Percentiles rank a stretch among this genome's conserved stretches.
Conservation (phyloP, 2,888 invertebrate species). For the Drosophila mimetica region DNA sequence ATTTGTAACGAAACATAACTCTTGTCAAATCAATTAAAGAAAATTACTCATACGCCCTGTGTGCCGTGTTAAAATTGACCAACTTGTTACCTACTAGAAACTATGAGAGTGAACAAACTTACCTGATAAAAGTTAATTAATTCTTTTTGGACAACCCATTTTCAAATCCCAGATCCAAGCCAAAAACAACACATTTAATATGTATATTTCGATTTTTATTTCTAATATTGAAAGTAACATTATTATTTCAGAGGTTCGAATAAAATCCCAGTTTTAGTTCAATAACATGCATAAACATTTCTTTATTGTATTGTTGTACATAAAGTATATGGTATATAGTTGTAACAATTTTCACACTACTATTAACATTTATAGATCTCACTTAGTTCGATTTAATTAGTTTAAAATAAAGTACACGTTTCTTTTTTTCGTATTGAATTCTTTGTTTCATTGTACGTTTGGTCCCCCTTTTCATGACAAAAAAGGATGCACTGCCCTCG, state of each 20-base stretch:
- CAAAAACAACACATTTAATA: background rate
- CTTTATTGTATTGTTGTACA: conserved; percentile 64
- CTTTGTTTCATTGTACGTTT: conserved; percentile 56
- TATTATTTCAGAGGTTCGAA: conserved; percentile 3
- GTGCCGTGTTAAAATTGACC: no score
- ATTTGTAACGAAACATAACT: background rate
- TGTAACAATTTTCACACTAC: conserved; percentile 65
- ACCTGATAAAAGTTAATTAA: no score
- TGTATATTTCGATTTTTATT: background rate
- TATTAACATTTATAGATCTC: conserved; percentile 67
- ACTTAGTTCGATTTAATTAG: conserved; percentile 44
- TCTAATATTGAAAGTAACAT: no score
- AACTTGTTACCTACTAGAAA: background rate
- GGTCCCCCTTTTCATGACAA: conserved; percentile 76
- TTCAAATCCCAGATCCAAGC: background rate
- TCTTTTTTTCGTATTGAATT: conserved; percentile 57
- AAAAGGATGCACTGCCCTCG: conserved; percentile 76
- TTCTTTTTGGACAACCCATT: background rate
- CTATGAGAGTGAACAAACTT: background rate
- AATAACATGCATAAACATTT: conserved; percentile 65
- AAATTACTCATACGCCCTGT: background rate
- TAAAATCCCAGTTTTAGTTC: conserved; percentile 3
- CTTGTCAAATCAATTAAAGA: background rate
- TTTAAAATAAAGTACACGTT: conserved; percentile 70
- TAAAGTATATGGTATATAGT: conserved; percentile 58